Percentiles rank a stretch among this genome's conserved stretches.
phyloP scores from a whole-genome alignment of 2,113 vertebrate genomes.

The Cricetomys ansorgei region DNA sequence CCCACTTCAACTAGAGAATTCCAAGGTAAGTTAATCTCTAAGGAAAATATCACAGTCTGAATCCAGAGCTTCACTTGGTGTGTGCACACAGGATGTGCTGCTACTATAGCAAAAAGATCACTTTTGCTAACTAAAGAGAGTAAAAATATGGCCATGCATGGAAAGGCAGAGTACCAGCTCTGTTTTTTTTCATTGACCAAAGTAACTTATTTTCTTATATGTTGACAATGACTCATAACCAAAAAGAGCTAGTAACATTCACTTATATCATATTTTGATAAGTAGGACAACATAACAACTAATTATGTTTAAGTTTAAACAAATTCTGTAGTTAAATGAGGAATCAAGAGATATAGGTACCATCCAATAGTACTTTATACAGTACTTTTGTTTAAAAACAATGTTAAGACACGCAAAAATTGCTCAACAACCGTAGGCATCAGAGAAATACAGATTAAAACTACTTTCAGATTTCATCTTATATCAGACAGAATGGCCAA shows the following conservation, averaged over 20 bases:
- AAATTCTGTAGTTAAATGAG: not conserved
- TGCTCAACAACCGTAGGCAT: not conserved
- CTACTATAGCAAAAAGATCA: constrained; percentile 43
- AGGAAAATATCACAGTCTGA: constrained; percentile 46
- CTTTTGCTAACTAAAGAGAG: constrained; percentile 40
- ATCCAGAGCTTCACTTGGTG: constrained; percentile 48
- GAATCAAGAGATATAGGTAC: not conserved
- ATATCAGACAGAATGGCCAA: not conserved
- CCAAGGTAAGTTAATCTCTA: constrained; percentile 61
- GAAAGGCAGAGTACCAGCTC: not conserved
- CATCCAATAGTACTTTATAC: not conserved
- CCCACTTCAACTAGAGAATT: constrained; percentile 45
- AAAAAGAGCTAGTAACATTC: not conserved
- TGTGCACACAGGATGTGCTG: not conserved
- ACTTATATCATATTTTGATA: constrained; percentile 3
- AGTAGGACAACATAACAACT: not conserved
- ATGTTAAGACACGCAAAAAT: not conserved
- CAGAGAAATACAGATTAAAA: not conserved
- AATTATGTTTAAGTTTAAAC: constrained; percentile 12
- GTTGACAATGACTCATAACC: not conserved
- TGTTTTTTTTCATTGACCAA: not conserved
- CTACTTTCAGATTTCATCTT: not conserved
- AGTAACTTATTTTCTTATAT: not conserved
- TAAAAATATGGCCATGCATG: not conserved
- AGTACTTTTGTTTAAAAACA: constrained; percentile 18